phyloP scores from a whole-genome alignment of 2,888 invertebrate genomes.

The Pollenia angustigena region DNA sequence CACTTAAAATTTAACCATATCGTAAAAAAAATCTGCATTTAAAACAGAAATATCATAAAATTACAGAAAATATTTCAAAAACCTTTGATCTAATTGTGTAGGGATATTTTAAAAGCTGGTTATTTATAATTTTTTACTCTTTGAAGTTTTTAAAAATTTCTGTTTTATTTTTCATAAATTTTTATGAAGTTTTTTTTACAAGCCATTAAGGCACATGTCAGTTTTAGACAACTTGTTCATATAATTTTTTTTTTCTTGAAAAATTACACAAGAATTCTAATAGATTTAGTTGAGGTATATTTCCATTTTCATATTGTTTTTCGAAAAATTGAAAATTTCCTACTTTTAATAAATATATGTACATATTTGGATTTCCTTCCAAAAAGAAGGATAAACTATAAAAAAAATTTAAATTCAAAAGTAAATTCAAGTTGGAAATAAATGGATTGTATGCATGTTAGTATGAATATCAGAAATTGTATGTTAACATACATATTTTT shows the following conservation, averaged over 20 bases:
- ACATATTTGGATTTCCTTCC: too few relatives aligned
- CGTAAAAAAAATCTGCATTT: too few relatives aligned
- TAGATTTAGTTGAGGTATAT: constrained; percentile 21
- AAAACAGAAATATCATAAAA: too few relatives aligned
- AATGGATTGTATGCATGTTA: background rate
- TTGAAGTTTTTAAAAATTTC: background rate
- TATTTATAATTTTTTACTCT: background rate
- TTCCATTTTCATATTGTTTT: constrained; percentile 20
- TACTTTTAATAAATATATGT: background rate
- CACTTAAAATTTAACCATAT: too few relatives aligned
- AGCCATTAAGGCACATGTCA: constrained; percentile 46
- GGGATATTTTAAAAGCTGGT: too few relatives aligned
- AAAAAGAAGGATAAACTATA: constrained; percentile 2
- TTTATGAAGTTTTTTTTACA: constrained; percentile 1
- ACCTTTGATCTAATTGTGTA: too few relatives aligned
- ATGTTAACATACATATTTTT: constrained; percentile 41
- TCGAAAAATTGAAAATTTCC: background rate
- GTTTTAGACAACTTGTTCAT: constrained; percentile 42
- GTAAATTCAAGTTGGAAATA: constrained; percentile 21
- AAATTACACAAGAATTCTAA: constrained; percentile 13
- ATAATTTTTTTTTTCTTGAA: too few relatives aligned
- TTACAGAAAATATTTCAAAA: too few relatives aligned
- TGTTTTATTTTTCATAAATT: background rate
- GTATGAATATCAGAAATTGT: constrained; percentile 25
- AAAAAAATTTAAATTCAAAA: background rate